Conservation (phyloP, 2,113 vertebrate species). For the Labeo rohita region DNA sequence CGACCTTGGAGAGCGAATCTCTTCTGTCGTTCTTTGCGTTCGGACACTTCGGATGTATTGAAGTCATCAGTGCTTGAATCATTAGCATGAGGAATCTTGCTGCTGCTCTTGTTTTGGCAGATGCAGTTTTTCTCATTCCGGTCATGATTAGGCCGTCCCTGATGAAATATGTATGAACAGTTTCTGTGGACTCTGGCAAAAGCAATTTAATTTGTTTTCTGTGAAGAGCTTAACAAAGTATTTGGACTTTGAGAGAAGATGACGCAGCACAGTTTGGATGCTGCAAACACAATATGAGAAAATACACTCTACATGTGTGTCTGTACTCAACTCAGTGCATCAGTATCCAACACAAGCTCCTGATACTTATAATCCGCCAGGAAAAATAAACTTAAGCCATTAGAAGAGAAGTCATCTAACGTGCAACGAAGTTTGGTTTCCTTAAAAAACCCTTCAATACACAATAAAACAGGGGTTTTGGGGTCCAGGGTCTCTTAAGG, state of each 20-base stretch:
- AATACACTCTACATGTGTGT: not conserved
- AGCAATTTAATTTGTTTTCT: slow-evolving; percentile 14
- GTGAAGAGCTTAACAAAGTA: not conserved
- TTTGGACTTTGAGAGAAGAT: not conserved
- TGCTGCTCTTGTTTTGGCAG: not conserved
- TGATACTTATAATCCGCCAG: not conserved
- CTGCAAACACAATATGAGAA: not conserved
- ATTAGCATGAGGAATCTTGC: not conserved
- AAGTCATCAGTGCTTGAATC: no score
- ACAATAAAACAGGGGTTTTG: not conserved
- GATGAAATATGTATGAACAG: slow-evolving; percentile 21
- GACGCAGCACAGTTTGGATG: not conserved
- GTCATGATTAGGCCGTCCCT: not conserved
- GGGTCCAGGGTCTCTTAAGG: no score
- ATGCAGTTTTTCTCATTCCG: slow-evolving; percentile 5
- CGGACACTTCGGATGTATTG: no score
- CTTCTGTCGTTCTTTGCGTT: no score
- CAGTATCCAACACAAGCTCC: not conserved
- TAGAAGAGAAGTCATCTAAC: not conserved
- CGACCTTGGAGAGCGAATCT: not conserved
- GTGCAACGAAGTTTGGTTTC: no score
- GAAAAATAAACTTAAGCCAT: not conserved
- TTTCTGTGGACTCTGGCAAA: slow-evolving; percentile 16
- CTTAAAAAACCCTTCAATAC: not conserved
- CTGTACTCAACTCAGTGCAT: not conserved